Percentiles rank a stretch among this genome's conserved stretches.
phyloP scores from a whole-genome alignment of 2,113 vertebrate genomes.

The Poecile atricapillus region DNA sequence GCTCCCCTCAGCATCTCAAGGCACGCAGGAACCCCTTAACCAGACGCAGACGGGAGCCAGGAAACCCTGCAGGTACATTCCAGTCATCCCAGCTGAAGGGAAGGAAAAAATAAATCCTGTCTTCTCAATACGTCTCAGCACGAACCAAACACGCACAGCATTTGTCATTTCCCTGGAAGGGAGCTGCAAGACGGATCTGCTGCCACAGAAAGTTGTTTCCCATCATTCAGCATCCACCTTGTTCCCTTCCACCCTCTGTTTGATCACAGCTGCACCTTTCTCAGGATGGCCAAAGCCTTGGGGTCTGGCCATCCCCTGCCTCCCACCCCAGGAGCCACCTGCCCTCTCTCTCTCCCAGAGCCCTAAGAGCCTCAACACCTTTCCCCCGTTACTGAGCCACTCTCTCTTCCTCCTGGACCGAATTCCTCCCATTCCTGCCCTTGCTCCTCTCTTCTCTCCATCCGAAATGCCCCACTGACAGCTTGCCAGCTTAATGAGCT shows the following conservation, averaged over 20 bases:
- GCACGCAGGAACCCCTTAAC: not conserved
- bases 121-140: not conserved
- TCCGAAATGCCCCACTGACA: not conserved
- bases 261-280: not conserved
- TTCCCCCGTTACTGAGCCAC: not conserved
- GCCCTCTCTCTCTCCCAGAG: not conserved
- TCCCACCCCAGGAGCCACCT: not conserved
- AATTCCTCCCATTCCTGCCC: not conserved
- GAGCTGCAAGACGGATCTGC: not conserved
- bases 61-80: not conserved
- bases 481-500: not conserved
- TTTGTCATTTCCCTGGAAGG: not conserved
- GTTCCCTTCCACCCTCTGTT: not conserved
- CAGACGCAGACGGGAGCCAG: not conserved
- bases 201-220: not conserved
- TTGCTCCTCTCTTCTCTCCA: not conserved
- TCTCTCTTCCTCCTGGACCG: fast-evolving
- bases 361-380: not conserved
- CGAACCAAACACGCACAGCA: not conserved
- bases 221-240: not conserved
- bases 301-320: fast-evolving
- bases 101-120: not conserved
- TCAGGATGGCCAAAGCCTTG: fast-evolving
- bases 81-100: not conserved
- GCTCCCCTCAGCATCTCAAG: not conserved